A percentile compares a stretch with the other conserved stretches of the same genome.
Conservation (phyloP, 2,888 invertebrate species). For the Hypercompe scribonia region DNA sequence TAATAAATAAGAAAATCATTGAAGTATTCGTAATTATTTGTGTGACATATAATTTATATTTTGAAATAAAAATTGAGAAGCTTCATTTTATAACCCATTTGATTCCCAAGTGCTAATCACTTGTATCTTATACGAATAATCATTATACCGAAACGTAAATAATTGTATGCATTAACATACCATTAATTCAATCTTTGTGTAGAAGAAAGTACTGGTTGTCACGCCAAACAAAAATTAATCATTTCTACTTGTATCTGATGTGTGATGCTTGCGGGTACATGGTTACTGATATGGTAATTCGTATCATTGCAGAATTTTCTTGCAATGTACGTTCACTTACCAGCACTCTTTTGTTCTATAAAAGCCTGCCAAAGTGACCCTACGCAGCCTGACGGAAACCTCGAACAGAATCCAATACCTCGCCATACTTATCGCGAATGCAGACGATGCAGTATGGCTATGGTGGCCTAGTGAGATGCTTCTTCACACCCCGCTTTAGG, state of each 20-base stretch:
- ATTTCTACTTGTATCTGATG: background rate
- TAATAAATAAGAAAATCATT: no score
- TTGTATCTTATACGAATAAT: slow-evolving; percentile 56
- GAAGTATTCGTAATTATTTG: no score
- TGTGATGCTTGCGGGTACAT: background rate
- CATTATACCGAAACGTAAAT: slow-evolving; percentile 57
- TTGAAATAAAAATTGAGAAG: slow-evolving; percentile 23
- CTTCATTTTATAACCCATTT: slow-evolving; percentile 51
- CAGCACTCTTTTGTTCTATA: no score
- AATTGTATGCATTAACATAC: slow-evolving; percentile 47
- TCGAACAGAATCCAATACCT: no score
- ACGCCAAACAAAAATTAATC: slow-evolving; percentile 7
- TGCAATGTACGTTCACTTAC: background rate
- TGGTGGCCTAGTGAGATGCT: no score
- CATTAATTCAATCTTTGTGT: slow-evolving; percentile 34
- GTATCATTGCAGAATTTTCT: background rate
- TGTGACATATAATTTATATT: no score
- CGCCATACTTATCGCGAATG: no score
- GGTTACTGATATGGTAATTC: background rate
- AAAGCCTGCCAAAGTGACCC: no score
- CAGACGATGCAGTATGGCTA: no score
- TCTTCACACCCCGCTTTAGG: no score
- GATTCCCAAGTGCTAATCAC: slow-evolving; percentile 60
- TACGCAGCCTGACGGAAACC: no score
- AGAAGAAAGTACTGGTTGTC: slow-evolving; percentile 27